These are phyloP conservation scores for Urocitellus parryii DNA, from an alignment of 2,113 vertebrate genomes.

Conservation along the genomic window DNA sequence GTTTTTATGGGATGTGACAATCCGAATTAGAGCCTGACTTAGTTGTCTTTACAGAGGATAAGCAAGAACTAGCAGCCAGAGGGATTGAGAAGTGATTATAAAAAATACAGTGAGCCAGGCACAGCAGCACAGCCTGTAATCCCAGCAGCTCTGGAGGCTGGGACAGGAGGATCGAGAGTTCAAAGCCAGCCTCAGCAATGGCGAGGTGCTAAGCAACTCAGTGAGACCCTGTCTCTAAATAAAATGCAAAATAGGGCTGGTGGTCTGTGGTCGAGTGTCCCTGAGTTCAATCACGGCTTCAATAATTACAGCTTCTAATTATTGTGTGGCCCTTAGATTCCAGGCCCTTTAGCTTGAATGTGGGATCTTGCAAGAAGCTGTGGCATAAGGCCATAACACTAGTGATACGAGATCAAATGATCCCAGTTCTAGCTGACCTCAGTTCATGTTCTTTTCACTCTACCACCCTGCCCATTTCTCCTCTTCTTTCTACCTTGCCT, in stretches of 20 bases:
- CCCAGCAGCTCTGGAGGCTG: too few relatives aligned
- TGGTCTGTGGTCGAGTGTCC: too few relatives aligned
- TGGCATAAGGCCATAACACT: background rate
- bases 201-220: too few relatives aligned
- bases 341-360: background rate
- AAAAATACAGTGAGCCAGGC: too few relatives aligned
- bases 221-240: too few relatives aligned
- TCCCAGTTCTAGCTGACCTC: background rate
- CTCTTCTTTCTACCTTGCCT: background rate
- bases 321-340: background rate
- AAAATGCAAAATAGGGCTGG: too few relatives aligned
- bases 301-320: background rate
- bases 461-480: background rate
- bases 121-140: too few relatives aligned
- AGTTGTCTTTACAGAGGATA: background rate
- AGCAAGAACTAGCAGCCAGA: background rate
- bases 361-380: background rate
- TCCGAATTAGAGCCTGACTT: background rate
- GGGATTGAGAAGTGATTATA: background rate
- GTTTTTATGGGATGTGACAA: background rate
- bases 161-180: too few relatives aligned
- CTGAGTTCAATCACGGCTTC: too few relatives aligned
- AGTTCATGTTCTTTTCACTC: background rate
- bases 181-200: too few relatives aligned
- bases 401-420: rapidly evolving